Evolutionary conservation across 2,797 vertebrate species (phyloP).

Genomic region (Pogoniulus pusillus): DNA sequence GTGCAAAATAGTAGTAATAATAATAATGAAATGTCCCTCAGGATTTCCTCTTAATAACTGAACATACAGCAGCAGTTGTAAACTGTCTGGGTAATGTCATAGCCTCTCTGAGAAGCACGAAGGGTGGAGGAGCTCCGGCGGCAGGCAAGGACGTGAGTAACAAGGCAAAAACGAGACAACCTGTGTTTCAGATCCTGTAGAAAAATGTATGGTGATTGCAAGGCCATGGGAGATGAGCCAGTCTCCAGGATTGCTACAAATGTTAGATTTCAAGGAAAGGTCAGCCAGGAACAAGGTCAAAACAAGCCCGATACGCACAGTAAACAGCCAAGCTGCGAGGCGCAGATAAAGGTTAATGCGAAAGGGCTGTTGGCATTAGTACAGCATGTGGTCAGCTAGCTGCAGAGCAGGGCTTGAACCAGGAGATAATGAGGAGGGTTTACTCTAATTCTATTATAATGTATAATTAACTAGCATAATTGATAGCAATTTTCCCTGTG

Average conservation of each 20-base stretch:
- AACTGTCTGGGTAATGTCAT: slow-evolving; percentile 40
- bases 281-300: slow-evolving; percentile 24
- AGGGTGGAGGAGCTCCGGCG: slow-evolving; percentile 7
- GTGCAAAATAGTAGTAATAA: not conserved
- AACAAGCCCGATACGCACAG: not conserved
- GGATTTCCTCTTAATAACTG: slow-evolving; percentile 12
- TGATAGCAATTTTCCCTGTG: slow-evolving; percentile 63
- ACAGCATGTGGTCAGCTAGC: slow-evolving; percentile 44
- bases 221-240: slow-evolving; percentile 42
- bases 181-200: slow-evolving; percentile 31
- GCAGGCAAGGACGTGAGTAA: not conserved
- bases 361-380: slow-evolving; percentile 10
- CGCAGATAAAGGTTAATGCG: slow-evolving; percentile 41
- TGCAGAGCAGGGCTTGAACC: slow-evolving; percentile 23
- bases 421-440: slow-evolving; percentile 41
- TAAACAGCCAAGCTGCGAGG: not conserved
- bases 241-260: slow-evolving; percentile 45
- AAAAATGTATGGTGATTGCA: not conserved
- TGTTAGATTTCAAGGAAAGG: slow-evolving; percentile 43
- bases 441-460: slow-evolving; percentile 56
- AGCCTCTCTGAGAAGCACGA: slow-evolving; percentile 1
- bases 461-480: slow-evolving; percentile 67
- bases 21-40: not conserved
- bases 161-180: not conserved
- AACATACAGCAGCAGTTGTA: slow-evolving; percentile 8